Percentiles rank a stretch among this genome's conserved stretches.
Evolutionary conservation across 2,113 vertebrate genomes (phyloP).

Genomic region (Oryctolagus cuniculus): mOryCun1.1 NC_091445.1:16231001-16231500

Average conservation of each 20-base stretch:
- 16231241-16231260: neutral
- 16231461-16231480: conserved; percentile 36
- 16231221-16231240: neutral
- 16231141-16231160: conserved; percentile 30
- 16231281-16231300: conserved; percentile 14
- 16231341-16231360: conserved; percentile 38
- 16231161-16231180: conserved; percentile 21
- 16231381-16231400: conserved; percentile 59
- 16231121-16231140: neutral
- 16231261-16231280: neutral
- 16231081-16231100: conserved; percentile 62
- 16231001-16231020: conserved; percentile 80
- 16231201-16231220: conserved; percentile 12
- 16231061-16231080: conserved; percentile 78
- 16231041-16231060: conserved; percentile 72
- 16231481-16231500: conserved; percentile 39
- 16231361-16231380: conserved; percentile 17
- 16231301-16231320: neutral
- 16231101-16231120: neutral
- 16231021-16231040: conserved; percentile 85
- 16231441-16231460: neutral
- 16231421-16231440: conserved; percentile 14
- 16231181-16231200: conserved; percentile 73
- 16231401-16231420: neutral
- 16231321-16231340: neutral